Conservation (phyloP, 2,888 invertebrate genomes). For the Agriotes lineatus region DNA sequence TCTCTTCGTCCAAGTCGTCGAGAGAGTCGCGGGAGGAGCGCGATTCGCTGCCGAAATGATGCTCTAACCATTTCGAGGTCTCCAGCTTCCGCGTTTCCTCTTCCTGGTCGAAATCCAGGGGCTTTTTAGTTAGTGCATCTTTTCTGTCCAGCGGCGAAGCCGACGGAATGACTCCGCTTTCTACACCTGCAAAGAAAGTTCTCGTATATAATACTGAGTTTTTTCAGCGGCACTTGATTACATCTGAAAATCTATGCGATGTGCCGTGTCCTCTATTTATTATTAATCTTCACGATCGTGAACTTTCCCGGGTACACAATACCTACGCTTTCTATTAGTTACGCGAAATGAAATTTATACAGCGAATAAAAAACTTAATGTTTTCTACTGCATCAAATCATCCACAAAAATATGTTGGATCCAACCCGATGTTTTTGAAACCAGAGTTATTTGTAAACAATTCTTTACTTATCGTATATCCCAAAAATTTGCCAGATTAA, state of each 20-base stretch:
- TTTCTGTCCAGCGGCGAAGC: constrained; percentile 74
- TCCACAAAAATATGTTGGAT: too few species aligned
- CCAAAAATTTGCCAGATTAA: too few species aligned
- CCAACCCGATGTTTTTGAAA: too few species aligned
- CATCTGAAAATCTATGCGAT: too few species aligned
- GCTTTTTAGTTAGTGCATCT: constrained; percentile 84
- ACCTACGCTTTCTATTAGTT: constrained; percentile 18
- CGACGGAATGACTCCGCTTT: constrained; percentile 50
- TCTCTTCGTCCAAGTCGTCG: constrained; percentile 74
- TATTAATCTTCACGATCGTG: constrained; percentile 29
- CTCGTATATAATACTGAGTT: too few species aligned
- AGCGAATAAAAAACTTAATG: background rate
- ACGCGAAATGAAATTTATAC: background rate
- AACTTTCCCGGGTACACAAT: constrained; percentile 37
- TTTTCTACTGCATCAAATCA: too few species aligned
- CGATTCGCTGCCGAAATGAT: constrained; percentile 90
- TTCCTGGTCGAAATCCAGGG: constrained; percentile 87
- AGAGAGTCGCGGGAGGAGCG: constrained; percentile 81
- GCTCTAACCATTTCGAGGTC: constrained; percentile 92
- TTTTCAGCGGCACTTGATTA: too few species aligned
- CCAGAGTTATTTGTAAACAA: too few species aligned
- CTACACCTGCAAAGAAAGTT: too few species aligned
- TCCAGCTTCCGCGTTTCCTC: constrained; percentile 91
- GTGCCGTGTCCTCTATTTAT: constrained; percentile 10
- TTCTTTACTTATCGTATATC: too few species aligned